Conservation (phyloP, 2,797 vertebrate genomes). For the Rhinella marina region DNA sequence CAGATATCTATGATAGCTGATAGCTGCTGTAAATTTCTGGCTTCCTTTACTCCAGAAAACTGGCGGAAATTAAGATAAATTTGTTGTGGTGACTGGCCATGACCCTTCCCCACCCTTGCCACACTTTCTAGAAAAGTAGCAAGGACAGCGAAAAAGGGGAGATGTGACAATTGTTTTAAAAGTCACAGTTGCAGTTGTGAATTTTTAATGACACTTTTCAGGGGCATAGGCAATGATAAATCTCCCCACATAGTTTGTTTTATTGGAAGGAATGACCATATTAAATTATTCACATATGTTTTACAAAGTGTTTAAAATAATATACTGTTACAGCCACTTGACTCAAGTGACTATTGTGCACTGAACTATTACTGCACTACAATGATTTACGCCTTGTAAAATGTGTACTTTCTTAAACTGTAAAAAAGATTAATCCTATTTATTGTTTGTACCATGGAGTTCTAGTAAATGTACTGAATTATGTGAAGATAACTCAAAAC, state of each 20-base stretch:
- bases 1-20: too few species aligned
- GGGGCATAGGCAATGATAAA: too few species aligned
- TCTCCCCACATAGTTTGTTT: neutral
- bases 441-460: constrained; percentile 63
- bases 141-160: too few species aligned
- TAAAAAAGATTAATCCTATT: constrained; percentile 62
- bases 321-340: neutral
- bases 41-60: too few species aligned
- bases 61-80: too few species aligned
- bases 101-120: too few species aligned
- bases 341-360: constrained; percentile 52
- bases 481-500: constrained; percentile 30
- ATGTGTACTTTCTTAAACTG: constrained; percentile 64
- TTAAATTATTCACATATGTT: neutral
- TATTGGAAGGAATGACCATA: neutral
- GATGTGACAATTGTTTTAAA: too few species aligned
- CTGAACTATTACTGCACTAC: constrained; percentile 51
- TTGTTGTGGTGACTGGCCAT: too few species aligned
- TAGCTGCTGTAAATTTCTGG: too few species aligned
- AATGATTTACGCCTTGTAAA: constrained; percentile 59
- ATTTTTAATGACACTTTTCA: too few species aligned
- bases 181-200: too few species aligned
- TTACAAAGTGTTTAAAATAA: neutral
- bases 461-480: constrained; percentile 40
- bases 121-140: too few species aligned